Base-by-base conservation (phyloP, 2,797 vertebrate genomes). In the Amblyraja radiata region DNA sequence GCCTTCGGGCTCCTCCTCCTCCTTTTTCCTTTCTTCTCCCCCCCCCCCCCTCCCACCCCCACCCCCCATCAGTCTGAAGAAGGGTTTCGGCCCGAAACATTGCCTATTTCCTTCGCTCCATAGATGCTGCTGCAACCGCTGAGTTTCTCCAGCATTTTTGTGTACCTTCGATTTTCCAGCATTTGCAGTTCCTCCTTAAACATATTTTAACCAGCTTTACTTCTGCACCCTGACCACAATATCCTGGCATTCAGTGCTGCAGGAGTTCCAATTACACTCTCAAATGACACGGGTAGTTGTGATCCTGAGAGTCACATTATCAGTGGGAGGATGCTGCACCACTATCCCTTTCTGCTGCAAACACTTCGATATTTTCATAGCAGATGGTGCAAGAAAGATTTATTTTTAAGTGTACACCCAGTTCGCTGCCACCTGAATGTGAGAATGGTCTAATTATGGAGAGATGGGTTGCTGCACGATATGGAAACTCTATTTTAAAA, bases 371-470 rank as follows among this genome's bases (percentile, higher is more conserved):
- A 88, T 88, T 92, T 28, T n/a, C 68, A 92, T 39, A 92, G 76
- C 90, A 92, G 90, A 92, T 73, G 90, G 68, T 92, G 90, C 68
- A 76, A 54, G 90, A 76, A 74, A 54, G 3, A 23, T 92, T 58
- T 58, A 39, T 54, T 92, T 92, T 88, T 68, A 36, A 36, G 1
- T 78, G 77, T 88, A 68, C 32, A 65, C 14, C 84, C 63, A 68
- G 84, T 76, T 92, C 58, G 25, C 71, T 92, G 23, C 36, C 16
- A 76, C 76, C 36, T 76, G 14, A 54, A 76, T 6, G 68, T 54
- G 39, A 92, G 54, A 92, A 11, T 13, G 28, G n/a, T 91, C 39
- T 74, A 73, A 76, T 91, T 92, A 58, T 18, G 32, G 32, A n/a
- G 32, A 28, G 54, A 83, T 46, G 23, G 46, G 8, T 25, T 21